phyloP scores from a whole-genome alignment of 2,113 vertebrate species.

The Rattus rattus region DNA sequence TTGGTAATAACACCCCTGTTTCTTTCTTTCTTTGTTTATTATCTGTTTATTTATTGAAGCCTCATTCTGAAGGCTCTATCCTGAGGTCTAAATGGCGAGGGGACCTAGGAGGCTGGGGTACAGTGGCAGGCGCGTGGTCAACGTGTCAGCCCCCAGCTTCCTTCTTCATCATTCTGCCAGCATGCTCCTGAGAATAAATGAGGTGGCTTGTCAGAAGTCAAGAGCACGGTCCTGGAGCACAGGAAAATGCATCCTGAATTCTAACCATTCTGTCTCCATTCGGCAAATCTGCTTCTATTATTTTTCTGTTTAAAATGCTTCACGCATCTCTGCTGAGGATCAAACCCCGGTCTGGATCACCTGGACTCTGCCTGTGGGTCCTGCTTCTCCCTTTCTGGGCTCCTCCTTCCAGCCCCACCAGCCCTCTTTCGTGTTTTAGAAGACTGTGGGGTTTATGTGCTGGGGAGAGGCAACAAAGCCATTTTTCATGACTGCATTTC shows the following conservation, averaged over 20 bases:
- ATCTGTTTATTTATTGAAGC: background rate
- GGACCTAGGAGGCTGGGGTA: background rate
- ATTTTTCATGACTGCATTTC: background rate
- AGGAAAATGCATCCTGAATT: background rate
- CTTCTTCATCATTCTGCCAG: accelerated
- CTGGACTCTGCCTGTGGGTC: background rate
- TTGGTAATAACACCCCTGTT: background rate
- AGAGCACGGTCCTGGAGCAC: background rate
- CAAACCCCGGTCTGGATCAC: accelerated
- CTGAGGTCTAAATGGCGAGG: background rate
- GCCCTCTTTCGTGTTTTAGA: background rate
- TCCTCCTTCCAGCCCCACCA: background rate
- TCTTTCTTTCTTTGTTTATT: background rate
- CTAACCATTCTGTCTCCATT: background rate
- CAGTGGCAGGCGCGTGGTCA: background rate
- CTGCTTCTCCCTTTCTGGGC: background rate
- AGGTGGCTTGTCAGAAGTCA: background rate
- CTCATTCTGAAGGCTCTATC: background rate
- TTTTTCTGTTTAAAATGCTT: background rate
- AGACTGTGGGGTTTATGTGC: background rate
- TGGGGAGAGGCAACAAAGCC: background rate
- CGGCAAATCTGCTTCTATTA: background rate
- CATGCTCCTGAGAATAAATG: background rate
- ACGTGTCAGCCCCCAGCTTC: too few species aligned
- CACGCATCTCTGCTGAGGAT: background rate